Conservation (phyloP, 2,888 invertebrate genomes). For the Oeneis ivallda region DNA sequence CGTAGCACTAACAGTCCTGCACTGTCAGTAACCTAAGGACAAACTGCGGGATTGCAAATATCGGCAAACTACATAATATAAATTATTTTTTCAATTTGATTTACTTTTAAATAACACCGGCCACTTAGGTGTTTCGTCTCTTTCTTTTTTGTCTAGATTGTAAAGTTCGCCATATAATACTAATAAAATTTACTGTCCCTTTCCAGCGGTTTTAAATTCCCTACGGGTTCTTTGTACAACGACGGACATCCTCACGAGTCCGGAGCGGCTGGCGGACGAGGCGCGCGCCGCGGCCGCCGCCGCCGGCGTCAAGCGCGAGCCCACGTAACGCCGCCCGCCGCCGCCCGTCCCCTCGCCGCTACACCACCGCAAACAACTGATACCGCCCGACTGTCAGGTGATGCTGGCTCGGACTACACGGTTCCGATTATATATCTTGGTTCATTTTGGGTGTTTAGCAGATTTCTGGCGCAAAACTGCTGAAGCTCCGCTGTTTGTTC, state of each 20-base stretch:
- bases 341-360: background rate
- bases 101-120: too few species aligned
- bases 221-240: conserved; percentile 94
- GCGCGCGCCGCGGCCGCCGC: conserved; percentile 87
- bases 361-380: background rate
- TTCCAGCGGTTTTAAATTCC: conserved; percentile 93
- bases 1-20: background rate
- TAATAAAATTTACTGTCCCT: too few species aligned
- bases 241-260: conserved; percentile 95
- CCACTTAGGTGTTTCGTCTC: too few species aligned
- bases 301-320: conserved; percentile 70
- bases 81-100: too few species aligned
- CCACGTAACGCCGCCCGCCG: conserved; percentile 52
- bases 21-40: too few species aligned
- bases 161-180: too few species aligned
- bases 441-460: background rate
- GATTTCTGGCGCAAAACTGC: too few species aligned
- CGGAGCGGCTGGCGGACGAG: conserved; percentile 94
- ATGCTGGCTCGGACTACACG: background rate
- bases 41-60: too few species aligned
- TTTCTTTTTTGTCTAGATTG: too few species aligned
- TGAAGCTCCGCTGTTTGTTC: too few species aligned
- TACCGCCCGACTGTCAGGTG: background rate
- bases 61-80: too few species aligned
- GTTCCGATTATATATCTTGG: background rate